Evolutionary conservation across 2,888 invertebrate species (phyloP).

Genomic region (Itoplectis maculator): DNA sequence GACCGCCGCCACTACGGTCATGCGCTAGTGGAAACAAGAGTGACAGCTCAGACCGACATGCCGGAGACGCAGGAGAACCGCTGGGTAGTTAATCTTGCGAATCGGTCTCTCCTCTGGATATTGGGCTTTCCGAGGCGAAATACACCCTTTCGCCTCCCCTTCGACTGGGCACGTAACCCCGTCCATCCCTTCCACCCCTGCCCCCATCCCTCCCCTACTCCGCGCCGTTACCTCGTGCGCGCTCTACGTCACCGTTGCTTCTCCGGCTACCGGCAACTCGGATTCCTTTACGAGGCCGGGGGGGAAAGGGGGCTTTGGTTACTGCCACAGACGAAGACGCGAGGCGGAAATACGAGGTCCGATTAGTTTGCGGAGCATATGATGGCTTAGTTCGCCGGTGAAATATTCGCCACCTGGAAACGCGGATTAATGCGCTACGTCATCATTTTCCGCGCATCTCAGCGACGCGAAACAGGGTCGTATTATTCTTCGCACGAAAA

Average conservation of each 20-base stretch:
- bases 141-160: slow-evolving; percentile 36
- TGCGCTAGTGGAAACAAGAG: slow-evolving; percentile 30
- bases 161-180: slow-evolving; percentile 11
- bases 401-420: slow-evolving; percentile 1
- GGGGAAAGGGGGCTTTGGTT: not conserved
- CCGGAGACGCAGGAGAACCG: slow-evolving; percentile 26
- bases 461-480: not conserved
- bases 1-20: not conserved
- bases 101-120: slow-evolving; percentile 44
- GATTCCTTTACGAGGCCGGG: not conserved
- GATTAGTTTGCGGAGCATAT: slow-evolving; percentile 28
- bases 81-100: slow-evolving; percentile 59
- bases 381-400: not conserved
- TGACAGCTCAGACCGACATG: slow-evolving; percentile 53
- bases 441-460: not conserved
- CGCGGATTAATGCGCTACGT: not conserved
- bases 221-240: not conserved
- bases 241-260: not conserved
- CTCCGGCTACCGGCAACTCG: not conserved
- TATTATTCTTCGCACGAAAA: not conserved
- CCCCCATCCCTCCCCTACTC: not conserved
- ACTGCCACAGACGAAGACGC: not conserved
- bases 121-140: slow-evolving; percentile 49
- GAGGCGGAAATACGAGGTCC: slow-evolving; percentile 14
- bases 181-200: not conserved